Evolutionary conservation across 2,888 invertebrate species (phyloP).

Genomic region (Acanthosepion lycidas): DNA sequence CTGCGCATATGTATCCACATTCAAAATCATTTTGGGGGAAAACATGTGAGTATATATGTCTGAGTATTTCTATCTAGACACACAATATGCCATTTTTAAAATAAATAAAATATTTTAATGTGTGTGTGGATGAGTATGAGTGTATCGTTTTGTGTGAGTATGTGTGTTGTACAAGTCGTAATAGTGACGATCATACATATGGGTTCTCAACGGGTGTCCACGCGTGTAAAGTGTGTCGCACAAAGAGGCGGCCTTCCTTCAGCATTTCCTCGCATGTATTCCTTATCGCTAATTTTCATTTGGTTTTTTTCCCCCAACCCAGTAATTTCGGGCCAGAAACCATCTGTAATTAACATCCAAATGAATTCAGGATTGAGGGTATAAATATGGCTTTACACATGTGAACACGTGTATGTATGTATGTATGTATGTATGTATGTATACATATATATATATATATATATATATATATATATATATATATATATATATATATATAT

Average conservation of each 20-base stretch:
- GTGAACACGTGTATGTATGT: background rate
- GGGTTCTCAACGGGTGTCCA: background rate
- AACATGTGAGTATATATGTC: too few species aligned
- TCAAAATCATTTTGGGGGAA: too few species aligned
- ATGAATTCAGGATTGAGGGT: background rate
- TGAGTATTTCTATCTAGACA: too few species aligned
- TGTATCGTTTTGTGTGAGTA: background rate
- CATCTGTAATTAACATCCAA: background rate
- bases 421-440: background rate
- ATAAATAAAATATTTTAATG: background rate
- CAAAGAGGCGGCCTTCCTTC: background rate
- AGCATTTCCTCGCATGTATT: background rate
- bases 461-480: background rate
- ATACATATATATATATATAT: background rate
- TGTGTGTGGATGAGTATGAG: background rate
- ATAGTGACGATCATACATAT: background rate
- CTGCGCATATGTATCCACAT: too few species aligned
- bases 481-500: too few species aligned
- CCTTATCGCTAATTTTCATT: background rate
- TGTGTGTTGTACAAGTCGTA: background rate
- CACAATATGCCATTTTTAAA: too few species aligned
- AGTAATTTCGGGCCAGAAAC: background rate
- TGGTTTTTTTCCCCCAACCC: background rate
- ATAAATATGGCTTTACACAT: background rate
- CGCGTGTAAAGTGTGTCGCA: background rate